Base-by-base conservation (phyloP, 2,888 invertebrate genomes). In the Scaptodrosophila latifasciaeformis region DNA sequence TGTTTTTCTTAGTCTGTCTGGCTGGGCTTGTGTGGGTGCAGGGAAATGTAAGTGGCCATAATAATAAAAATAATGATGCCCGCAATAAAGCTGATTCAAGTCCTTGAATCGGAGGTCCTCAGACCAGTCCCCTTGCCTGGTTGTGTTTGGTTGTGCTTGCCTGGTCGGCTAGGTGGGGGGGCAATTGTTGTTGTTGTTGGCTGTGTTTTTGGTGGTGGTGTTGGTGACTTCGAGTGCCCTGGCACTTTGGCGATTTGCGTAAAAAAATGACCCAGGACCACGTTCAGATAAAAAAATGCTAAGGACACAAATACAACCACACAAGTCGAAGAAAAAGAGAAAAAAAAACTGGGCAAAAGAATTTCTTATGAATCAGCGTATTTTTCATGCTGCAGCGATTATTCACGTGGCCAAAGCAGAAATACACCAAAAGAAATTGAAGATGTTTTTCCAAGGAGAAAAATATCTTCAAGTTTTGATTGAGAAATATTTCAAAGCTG, bases 21-120 rank as follows among this genome's bases (percentile, higher is more conserved):
- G 42, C 42, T 44, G 34, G 31, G 46, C 19, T 21, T 30, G 60
- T 45, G 67, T 65, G 77, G 59, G 66, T 56, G 67, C 58, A 54
- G 67, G 60, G 61, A 66, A 68, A 67, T 75, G 79, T 76, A 76
- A 80, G 81, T 78, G 76, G 79, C 66, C 81, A 84, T 84, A 83
- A 83, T 83, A 83, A 83, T 83, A 84, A 83, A 83, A 83, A 82
- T 83, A 84, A 84, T 82, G 84, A 84, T 82, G 82, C 70, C 69
- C 64, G 81, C 83, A 84, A 83, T 83, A 84, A 83, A 83, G 83
- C 78, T 83, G 84, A 82, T 84, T 84, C 79, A 82, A 82, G 82
- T 79, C 70, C 69, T 62, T 58, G 65, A 60, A 52, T 54, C 13
- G 12, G 31, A n/a, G n/a, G n/a, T n/a, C n/a, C n/a, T 62, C 62